A percentile compares a stretch with the other conserved stretches of the same genome.
Evolutionary conservation across 2,888 invertebrate species (phyloP).

Genomic region (Drosophila suboccidentalis): DNA sequence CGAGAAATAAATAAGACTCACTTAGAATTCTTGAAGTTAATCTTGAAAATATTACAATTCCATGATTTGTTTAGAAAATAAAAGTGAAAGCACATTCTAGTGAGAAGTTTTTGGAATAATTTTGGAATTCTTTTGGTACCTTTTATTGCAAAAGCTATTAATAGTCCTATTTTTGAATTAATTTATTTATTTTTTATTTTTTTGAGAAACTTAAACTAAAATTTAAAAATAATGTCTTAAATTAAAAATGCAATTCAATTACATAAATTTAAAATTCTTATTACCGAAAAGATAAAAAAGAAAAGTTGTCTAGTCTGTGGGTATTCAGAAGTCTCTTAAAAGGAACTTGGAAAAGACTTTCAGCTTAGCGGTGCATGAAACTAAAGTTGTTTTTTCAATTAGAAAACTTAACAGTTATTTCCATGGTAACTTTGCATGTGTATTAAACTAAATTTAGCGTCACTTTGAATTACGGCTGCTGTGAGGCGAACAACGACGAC

Average conservation of each 20-base stretch:
- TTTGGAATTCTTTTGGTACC: no score
- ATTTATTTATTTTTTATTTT: no score
- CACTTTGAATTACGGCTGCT: slow-evolving; percentile 80
- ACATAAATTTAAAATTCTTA: neutral
- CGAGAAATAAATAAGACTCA: no score
- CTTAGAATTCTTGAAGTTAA: no score
- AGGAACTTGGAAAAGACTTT: neutral
- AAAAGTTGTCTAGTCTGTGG: neutral
- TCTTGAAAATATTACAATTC: no score
- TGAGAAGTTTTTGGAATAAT: neutral
- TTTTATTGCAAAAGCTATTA: no score
- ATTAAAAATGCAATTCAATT: neutral
- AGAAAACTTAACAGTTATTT: slow-evolving; percentile 7
- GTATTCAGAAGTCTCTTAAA: neutral
- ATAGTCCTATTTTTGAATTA: neutral
- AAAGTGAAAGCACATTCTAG: neutral
- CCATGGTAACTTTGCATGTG: slow-evolving; percentile 59
- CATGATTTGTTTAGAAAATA: no score
- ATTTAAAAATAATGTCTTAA: neutral
- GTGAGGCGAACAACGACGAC: slow-evolving; percentile 50
- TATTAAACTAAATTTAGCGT: slow-evolving; percentile 82
- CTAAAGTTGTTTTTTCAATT: slow-evolving; percentile 14
- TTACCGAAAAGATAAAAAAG: neutral
- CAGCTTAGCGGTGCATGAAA: neutral
- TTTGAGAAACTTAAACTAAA: no score